These are phyloP conservation scores for Seira musarum DNA, from an alignment of 2,888 invertebrate species.

Conservation along the genomic window DNA sequence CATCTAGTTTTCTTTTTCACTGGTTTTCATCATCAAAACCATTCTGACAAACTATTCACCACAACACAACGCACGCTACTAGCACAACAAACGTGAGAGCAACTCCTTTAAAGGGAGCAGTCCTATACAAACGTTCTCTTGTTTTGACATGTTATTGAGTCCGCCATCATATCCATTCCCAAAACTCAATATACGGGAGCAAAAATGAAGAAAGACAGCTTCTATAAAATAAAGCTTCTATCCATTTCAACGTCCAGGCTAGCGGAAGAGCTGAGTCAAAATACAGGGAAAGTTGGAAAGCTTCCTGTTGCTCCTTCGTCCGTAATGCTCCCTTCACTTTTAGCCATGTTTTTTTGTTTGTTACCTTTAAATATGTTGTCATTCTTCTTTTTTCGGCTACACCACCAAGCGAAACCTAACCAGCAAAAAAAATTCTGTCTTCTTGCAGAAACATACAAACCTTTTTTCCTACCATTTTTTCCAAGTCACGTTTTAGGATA, in stretches of 20 bases:
- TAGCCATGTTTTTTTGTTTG: slow-evolving; percentile 25
- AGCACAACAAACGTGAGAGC: not conserved
- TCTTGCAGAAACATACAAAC: not conserved
- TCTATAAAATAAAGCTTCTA: no score
- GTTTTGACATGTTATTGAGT: slow-evolving; percentile 10
- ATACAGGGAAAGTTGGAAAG: slow-evolving; percentile 1
- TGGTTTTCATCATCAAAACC: no score
- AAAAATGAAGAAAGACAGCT: no score
- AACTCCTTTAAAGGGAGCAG: not conserved
- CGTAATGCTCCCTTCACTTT: slow-evolving; percentile 18
- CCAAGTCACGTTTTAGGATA: slow-evolving; percentile 42
- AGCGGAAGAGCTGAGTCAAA: not conserved
- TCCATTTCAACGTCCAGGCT: not conserved
- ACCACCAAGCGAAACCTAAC: not conserved
- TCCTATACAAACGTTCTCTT: not conserved
- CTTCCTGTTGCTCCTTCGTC: slow-evolving; percentile 59
- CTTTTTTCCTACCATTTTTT: slow-evolving; percentile 39
- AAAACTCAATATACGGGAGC: no score
- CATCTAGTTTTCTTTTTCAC: not conserved
- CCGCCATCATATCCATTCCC: not conserved
- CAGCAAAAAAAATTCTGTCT: not conserved
- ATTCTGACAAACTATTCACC: not conserved
- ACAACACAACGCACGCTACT: not conserved
- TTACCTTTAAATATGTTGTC: slow-evolving; percentile 42
- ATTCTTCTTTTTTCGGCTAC: slow-evolving; percentile 17